These are phyloP conservation scores for Sylvietta virens DNA, from an alignment of 2,113 vertebrate species.

Conservation along the genomic window DNA sequence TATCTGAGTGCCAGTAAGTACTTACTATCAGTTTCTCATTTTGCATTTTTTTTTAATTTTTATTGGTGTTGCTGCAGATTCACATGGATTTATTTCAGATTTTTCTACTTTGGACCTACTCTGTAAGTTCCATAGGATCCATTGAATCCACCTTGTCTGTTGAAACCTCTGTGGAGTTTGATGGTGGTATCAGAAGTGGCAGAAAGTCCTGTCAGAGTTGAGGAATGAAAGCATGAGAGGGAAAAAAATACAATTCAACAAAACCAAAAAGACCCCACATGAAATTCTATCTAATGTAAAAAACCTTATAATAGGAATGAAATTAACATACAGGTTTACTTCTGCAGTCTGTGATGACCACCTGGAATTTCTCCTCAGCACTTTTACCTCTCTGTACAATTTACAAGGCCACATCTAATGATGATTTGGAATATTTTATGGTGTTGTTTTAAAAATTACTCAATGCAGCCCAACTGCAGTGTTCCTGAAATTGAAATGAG, in stretches of 20 bases:
- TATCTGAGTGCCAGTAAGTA: neutral
- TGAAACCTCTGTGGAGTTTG: neutral
- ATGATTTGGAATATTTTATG: neutral
- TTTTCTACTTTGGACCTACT: neutral
- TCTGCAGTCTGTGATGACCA: neutral
- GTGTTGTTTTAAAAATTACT: neutral
- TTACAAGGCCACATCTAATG: neutral
- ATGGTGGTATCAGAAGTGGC: neutral
- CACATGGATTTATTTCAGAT: neutral
- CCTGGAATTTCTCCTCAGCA: neutral
- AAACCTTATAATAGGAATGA: neutral
- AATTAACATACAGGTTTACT: neutral
- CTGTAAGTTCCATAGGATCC: neutral
- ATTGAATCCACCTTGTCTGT: neutral
- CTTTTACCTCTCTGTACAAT: neutral
- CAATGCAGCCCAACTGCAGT: neutral
- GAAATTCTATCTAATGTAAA: neutral
- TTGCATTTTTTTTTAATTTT: neutral
- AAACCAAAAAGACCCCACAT: neutral
- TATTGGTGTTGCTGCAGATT: neutral
- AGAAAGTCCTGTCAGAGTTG: neutral
- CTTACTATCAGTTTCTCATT: neutral
- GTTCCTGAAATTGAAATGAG: neutral
- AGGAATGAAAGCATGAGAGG: neutral
- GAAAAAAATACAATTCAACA: neutral